phyloP scores from a whole-genome alignment of 2,113 vertebrate species.

The Ammodytes marinus region DNA sequence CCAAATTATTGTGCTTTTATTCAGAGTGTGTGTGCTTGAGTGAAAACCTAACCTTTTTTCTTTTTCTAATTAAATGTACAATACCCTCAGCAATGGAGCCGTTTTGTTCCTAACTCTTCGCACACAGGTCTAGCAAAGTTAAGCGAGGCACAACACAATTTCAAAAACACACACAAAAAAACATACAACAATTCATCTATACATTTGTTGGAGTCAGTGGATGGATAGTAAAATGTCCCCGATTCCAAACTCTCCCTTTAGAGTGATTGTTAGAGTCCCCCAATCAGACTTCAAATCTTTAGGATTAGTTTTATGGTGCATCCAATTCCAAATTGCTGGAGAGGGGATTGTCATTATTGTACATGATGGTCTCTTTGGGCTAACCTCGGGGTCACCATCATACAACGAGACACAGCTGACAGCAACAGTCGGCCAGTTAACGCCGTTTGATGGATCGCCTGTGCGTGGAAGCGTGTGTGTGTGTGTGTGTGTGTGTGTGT shows the following conservation, averaged over 20 bases:
- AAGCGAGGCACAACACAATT: not conserved
- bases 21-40: not conserved
- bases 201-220: not conserved
- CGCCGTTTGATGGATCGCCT: conserved; percentile 80
- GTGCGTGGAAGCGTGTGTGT: conserved; percentile 61
- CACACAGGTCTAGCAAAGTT: not conserved
- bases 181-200: not conserved
- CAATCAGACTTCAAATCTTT: conserved; percentile 36
- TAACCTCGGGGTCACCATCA: conserved; percentile 72
- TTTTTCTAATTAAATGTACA: too few species aligned
- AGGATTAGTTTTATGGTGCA: conserved; percentile 60
- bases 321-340: conserved; percentile 58
- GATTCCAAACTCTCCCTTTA: conserved; percentile 14
- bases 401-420: conserved; percentile 75
- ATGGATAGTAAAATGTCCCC: not conserved
- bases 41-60: not conserved
- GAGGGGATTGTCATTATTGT: conserved; percentile 70
- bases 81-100: not conserved
- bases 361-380: conserved; percentile 73
- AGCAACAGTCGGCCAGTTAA: conserved; percentile 79
- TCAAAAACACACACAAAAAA: not conserved
- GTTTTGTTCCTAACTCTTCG: not conserved
- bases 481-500: conserved; percentile 9
- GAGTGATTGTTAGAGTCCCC: conserved; percentile 19
- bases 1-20: not conserved